phyloP scores from a whole-genome alignment of 2,888 invertebrate species.

The Caenorhabditis virilis region DNA sequence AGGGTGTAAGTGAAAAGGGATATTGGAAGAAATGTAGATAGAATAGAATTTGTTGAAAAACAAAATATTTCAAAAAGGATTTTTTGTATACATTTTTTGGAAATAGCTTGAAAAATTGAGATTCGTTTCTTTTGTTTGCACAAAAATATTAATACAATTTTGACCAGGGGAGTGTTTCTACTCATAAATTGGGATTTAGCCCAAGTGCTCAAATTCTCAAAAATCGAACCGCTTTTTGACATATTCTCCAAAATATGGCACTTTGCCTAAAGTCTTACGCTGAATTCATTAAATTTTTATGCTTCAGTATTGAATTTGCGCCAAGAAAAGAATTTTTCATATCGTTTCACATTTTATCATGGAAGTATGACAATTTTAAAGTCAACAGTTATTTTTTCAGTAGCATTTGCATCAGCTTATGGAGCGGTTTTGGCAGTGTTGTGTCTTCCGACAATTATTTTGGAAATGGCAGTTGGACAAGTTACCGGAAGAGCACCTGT shows the following conservation, averaged over 20 bases:
- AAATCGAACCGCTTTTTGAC: no score
- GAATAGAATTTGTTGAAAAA: not conserved
- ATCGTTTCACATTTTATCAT: no score
- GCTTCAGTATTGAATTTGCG: no score
- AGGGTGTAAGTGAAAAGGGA: constrained; percentile 50
- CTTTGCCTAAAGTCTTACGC: no score
- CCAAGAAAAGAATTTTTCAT: no score
- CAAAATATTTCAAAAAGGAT: no score
- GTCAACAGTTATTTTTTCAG: constrained; percentile 53
- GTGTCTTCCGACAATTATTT: constrained; percentile 63
- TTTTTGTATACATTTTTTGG: not conserved
- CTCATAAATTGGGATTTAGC: no score
- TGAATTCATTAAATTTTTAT: no score
- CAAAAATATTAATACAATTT: constrained; percentile 6
- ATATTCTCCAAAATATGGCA: no score
- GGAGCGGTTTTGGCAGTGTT: constrained; percentile 53
- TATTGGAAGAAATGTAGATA: not conserved
- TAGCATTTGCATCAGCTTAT: constrained; percentile 67
- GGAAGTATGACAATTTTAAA: no score
- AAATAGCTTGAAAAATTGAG: not conserved
- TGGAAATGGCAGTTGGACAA: constrained; percentile 68
- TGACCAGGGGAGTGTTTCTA: no score
- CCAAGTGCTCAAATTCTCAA: no score
- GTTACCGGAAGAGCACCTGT: constrained; percentile 67
- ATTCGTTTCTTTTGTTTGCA: not conserved